Percentiles rank a stretch among this genome's conserved stretches.
phyloP scores from a whole-genome alignment of 1,140 invertebrate species.

The Achroia grisella region DNA sequence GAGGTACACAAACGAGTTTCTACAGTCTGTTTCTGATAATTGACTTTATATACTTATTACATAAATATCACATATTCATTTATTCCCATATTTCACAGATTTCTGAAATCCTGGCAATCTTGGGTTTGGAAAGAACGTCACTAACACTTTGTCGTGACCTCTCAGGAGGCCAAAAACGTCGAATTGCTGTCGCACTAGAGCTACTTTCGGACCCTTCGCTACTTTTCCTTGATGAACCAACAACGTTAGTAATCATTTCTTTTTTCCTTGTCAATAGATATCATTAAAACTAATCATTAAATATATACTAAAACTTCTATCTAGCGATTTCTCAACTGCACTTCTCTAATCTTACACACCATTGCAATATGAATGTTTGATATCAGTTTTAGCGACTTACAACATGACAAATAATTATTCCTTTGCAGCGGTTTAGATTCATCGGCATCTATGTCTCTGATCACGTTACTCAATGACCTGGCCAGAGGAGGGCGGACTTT shows the following conservation, averaged over 20 bases:
- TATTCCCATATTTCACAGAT: conserved; percentile 59
- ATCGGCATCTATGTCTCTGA: conserved; percentile 87
- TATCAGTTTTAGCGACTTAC: too few relatives aligned
- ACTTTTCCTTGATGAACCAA: conserved; percentile 95
- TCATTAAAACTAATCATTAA: background rate
- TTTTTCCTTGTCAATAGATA: too few relatives aligned
- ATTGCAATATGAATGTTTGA: too few relatives aligned
- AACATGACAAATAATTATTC: background rate
- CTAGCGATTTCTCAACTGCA: too few relatives aligned
- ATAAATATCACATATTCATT: background rate
- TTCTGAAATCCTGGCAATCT: conserved; percentile 81
- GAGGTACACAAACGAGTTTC: too few relatives aligned
- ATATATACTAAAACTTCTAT: too few relatives aligned
- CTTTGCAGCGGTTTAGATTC: conserved; percentile 87
- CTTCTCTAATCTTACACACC: too few relatives aligned
- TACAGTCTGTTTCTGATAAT: too few relatives aligned
- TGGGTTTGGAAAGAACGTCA: conserved; percentile 79
- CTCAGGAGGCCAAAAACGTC: conserved; percentile 91
- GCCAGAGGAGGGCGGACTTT: conserved; percentile 86
- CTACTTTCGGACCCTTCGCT: conserved; percentile 91
- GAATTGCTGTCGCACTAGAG: conserved; percentile 91
- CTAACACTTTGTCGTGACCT: conserved; percentile 82
- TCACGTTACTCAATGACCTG: conserved; percentile 83
- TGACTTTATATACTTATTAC: too few relatives aligned
- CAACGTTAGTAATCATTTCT: conserved; percentile 79